Base-by-base conservation (phyloP, 2,113 vertebrate species). In the Onychostoma macrolepis region DNA sequence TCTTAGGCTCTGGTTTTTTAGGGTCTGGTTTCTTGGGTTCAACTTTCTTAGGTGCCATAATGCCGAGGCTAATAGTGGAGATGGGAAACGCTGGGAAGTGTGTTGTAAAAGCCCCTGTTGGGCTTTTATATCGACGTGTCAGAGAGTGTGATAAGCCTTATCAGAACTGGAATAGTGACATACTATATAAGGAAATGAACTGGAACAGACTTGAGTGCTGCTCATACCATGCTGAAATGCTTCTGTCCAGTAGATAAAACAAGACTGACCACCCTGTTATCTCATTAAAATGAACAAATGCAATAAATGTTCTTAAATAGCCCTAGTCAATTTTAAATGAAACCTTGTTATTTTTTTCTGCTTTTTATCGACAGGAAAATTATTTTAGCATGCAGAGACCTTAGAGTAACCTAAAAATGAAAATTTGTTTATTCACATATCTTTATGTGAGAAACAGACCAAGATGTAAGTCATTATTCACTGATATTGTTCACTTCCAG, bases 21-120 rank as follows among this genome's bases (percentile, higher is more conserved):
- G 90, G 85, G 24, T 92, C 91, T 21, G 83, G 86, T 85, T 95
- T 96, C 91, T 96, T 96, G 43, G 90, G 91, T 90, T 96, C 95
- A 0, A 91, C 85, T 88, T 96, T 96, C 86, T 95, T 96, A 0
- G 92, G 85, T 53, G 89, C 89, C 91, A 91, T 91, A 33, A 17
- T 67, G 61, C 33, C 65, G 6, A 72, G n/a, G 28, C 11, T 72
- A 69, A 53, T 50, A 67, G 33, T n/a, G 88, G 19, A 80, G 78
- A 88, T 63, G n/a, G 67, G 11, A 26, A 72, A 61, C 45, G 76
- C 24, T 63, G 80, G 85, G 63, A 58, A 63, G 50, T 76, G 74
- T 79, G 24, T 72, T 50, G 63, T 76, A 50, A 17, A 30, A 65
- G 63, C 41, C 84, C 56, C 80, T 8, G 69, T 28, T 53, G 41